Base-by-base conservation (phyloP, 2,888 invertebrate species). In the Chesias legatella region DNA sequence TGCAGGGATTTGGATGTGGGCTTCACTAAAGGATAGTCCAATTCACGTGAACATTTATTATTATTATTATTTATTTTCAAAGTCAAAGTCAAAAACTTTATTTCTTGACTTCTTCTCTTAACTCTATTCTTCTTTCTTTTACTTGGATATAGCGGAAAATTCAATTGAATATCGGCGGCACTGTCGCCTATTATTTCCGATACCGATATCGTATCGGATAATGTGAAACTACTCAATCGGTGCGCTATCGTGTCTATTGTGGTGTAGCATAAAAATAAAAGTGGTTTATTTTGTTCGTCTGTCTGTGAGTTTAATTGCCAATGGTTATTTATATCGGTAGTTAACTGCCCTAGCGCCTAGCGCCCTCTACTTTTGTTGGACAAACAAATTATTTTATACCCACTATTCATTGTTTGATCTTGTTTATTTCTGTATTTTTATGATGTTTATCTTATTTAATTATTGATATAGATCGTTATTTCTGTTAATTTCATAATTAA, bases 201-300 rank as follows among this genome's bases (percentile, higher is more conserved):
- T 20, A 36, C 41, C 35, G 34, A 33, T n/a, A n/a, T n/a, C n/a
- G n/a, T n/a, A n/a, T n/a, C n/a, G n/a, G 39, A 32, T 44, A 48
- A 53, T 51, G 9, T 28, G 42, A 30, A 33, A 36, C 40, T 25
- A 44, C 43, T 48, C 53, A 59, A 60, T n/a, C 56, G 13, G 26
- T 31, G 22, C 24, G 25, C 24, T 35, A 24, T 28, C 39, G 36
- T 56, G 57, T 63, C 69, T 69, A 71, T 69, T 72, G 69, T 69
- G 63, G 60, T 51, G 61, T 55, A 52, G 51, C 55, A 61, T 62
- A 64, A 72, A 73, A 72, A 73, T 72, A 72, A 63, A 61, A 63
- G 58, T 49, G 55, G 71, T 68, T 69, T 74, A 73, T 73, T 73
- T 75, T 63, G 54, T 63, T 60, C 58, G 74, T 68, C 72, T 70